phyloP scores from a whole-genome alignment of 1,140 invertebrate species.

The Diuraphis noxia region DNA sequence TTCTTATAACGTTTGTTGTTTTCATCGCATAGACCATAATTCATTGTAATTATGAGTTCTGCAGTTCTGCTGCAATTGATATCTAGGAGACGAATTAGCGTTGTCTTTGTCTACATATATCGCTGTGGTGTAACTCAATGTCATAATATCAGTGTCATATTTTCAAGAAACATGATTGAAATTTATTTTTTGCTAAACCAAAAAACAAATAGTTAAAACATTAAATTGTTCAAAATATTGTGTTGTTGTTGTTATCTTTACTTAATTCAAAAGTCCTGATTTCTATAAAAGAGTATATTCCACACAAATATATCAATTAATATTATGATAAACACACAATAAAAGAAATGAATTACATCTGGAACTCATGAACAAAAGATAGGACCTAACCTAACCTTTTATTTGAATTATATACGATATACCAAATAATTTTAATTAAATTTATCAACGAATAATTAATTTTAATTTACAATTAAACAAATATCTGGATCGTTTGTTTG shows the following conservation, averaged over 20 bases:
- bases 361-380: too few relatives aligned
- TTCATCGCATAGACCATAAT: constrained; percentile 5
- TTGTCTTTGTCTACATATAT: too few relatives aligned
- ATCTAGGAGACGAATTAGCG: background rate
- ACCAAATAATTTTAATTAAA: too few relatives aligned
- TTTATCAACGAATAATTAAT: background rate
- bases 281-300: background rate
- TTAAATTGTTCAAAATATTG: background rate
- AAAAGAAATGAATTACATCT: background rate
- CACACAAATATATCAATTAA: background rate
- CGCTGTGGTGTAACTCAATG: background rate
- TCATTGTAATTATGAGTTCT: background rate
- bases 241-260: background rate
- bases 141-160: background rate
- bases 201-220: background rate
- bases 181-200: background rate
- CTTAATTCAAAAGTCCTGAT: background rate
- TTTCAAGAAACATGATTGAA: background rate
- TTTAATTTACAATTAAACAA: background rate
- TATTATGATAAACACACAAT: background rate
- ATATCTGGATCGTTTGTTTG: background rate
- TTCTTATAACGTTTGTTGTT: background rate
- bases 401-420: too few relatives aligned
- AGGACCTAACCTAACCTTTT: too few relatives aligned
- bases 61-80: background rate